Percentiles rank a stretch among this genome's conserved stretches.
Conservation (phyloP, 2,797 vertebrate genomes). For the Protonibea diacanthus region DNA sequence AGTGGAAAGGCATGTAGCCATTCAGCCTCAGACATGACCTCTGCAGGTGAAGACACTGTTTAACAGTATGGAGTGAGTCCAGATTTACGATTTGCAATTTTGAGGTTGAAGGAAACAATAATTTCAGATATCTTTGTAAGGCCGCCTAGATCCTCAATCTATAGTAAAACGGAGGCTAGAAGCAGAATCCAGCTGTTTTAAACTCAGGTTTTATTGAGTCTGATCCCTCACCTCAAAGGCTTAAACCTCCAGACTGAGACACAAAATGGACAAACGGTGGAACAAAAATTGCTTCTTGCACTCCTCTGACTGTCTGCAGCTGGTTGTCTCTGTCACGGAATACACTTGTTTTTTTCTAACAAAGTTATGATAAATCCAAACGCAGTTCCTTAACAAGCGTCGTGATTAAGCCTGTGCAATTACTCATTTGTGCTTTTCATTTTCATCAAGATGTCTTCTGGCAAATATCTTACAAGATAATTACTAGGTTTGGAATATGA, state of each 20-base stretch:
- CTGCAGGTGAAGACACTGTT: not conserved
- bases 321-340: not conserved
- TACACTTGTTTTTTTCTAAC: not conserved
- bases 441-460: conserved; percentile 30
- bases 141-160: not conserved
- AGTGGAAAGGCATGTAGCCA: conserved; percentile 8
- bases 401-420: conserved; percentile 29
- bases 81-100: not conserved
- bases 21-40: not conserved
- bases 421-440: conserved; percentile 35
- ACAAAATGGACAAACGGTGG: not conserved
- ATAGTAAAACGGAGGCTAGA: not conserved
- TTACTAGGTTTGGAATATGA: conserved; percentile 52
- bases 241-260: conserved; percentile 7
- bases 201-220: conserved; percentile 8
- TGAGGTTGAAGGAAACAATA: not conserved
- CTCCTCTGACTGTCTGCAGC: not conserved
- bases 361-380: not conserved
- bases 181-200: not conserved
- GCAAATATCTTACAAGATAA: conserved; percentile 50
- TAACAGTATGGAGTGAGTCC: not conserved
- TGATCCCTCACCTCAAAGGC: conserved; percentile 1
- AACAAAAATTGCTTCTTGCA: not conserved
- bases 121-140: not conserved
- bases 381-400: not conserved